phyloP scores from a whole-genome alignment of 2,888 invertebrate species.

The Caenorhabditis parvicauda region DNA sequence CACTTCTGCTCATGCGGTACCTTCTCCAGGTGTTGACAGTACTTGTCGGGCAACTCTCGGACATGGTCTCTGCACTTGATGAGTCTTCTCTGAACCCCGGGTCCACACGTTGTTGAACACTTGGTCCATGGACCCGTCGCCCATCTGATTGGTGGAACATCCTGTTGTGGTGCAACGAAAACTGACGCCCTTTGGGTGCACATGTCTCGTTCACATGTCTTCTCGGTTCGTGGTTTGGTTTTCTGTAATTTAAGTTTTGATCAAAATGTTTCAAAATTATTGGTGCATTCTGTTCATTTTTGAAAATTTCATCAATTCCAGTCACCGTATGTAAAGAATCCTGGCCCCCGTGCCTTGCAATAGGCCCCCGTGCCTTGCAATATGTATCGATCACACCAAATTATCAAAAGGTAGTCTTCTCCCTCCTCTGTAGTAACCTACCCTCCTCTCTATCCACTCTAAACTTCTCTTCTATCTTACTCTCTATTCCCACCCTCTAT shows the following conservation, averaged over 20 bases:
- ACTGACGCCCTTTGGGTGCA: constrained; percentile 16
- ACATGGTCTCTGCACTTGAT: constrained; percentile 48
- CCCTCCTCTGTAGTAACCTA: too few relatives aligned
- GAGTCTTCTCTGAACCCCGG: constrained; percentile 63
- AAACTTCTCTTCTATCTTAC: too few relatives aligned
- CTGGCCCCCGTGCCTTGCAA: too few relatives aligned
- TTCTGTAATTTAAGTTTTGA: constrained; percentile 11
- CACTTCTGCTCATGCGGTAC: constrained; percentile 35
- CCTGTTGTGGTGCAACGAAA: constrained; percentile 20
- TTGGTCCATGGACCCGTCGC: constrained; percentile 54
- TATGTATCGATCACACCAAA: too few relatives aligned
- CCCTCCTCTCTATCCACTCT: too few relatives aligned
- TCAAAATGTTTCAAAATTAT: too few relatives aligned
- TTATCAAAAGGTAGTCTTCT: too few relatives aligned
- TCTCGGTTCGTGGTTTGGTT: constrained; percentile 28
- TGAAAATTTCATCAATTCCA: too few relatives aligned
- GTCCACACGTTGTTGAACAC: constrained; percentile 65
- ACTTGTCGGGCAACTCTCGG: constrained; percentile 47
- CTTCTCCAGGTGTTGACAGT: constrained; percentile 51
- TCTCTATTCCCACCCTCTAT: too few relatives aligned
- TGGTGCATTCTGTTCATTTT: too few relatives aligned
- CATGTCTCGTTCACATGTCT: constrained; percentile 41
- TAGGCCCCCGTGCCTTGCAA: too few relatives aligned
- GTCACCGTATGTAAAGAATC: too few relatives aligned
- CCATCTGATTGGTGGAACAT: constrained; percentile 46